Conservation (phyloP, 1,140 invertebrate species). For the Heliothis virescens region DNA sequence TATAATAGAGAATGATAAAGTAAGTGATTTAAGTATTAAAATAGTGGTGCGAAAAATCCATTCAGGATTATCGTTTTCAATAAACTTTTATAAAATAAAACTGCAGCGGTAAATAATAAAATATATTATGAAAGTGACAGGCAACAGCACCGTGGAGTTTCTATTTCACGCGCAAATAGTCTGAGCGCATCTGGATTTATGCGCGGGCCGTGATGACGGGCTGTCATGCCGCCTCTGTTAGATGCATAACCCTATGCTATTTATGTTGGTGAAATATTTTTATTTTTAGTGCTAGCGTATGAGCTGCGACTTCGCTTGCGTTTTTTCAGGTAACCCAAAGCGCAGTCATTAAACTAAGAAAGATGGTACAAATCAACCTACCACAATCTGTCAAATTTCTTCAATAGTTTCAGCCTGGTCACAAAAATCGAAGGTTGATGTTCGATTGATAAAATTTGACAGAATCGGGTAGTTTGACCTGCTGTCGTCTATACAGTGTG, state of each 20-base stretch:
- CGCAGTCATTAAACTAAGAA: too few relatives aligned
- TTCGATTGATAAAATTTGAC: too few relatives aligned
- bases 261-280: constrained; percentile 7
- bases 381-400: too few relatives aligned
- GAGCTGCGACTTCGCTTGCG: too few relatives aligned
- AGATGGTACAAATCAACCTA: too few relatives aligned
- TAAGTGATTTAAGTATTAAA: too few relatives aligned
- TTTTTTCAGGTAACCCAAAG: too few relatives aligned
- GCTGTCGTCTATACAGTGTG: too few relatives aligned
- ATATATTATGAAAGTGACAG: constrained; percentile 48
- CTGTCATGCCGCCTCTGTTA: constrained; percentile 28
- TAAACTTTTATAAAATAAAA: constrained; percentile 28
- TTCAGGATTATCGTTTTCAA: background rate
- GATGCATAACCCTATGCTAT: constrained; percentile 31
- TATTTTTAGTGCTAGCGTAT: background rate
- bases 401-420: too few relatives aligned
- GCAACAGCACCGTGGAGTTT: constrained; percentile 32
- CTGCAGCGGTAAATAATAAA: constrained; percentile 35
- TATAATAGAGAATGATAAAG: too few relatives aligned
- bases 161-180: constrained; percentile 54
- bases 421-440: too few relatives aligned
- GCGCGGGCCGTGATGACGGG: constrained; percentile 37
- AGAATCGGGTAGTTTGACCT: too few relatives aligned
- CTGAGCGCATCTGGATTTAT: constrained; percentile 41
- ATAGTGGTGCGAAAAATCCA: background rate